Evolutionary conservation across 2,888 invertebrate species (phyloP).

Genomic region (Fissipunctia ypsillon): DNA sequence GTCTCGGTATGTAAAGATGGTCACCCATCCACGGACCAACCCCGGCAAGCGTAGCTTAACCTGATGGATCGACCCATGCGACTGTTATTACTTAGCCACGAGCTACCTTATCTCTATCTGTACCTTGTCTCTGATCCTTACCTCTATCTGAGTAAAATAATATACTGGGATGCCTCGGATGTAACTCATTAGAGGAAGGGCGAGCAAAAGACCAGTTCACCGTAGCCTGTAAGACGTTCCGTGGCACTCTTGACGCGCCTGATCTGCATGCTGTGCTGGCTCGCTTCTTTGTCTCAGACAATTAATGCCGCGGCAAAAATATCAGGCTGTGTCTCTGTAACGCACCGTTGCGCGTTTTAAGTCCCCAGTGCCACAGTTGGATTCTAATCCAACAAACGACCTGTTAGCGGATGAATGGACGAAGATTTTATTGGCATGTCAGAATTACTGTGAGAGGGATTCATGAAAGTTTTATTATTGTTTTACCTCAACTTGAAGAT

Average conservation of each 20-base stretch:
- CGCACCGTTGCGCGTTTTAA: background rate
- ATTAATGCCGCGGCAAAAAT: background rate
- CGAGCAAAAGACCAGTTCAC: background rate
- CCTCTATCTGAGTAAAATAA: background rate
- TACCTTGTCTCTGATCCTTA: too few relatives aligned
- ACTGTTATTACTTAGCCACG: too few relatives aligned
- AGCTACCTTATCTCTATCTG: too few relatives aligned
- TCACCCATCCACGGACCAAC: too few relatives aligned
- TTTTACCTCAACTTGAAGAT: background rate
- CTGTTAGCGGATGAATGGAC: too few relatives aligned
- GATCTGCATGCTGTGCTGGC: background rate
- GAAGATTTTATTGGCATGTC: background rate
- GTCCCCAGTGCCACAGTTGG: background rate
- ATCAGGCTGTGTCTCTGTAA: background rate
- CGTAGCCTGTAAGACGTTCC: background rate
- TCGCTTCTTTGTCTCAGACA: background rate
- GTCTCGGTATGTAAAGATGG: too few relatives aligned
- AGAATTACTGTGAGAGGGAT: background rate
- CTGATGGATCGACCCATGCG: too few relatives aligned
- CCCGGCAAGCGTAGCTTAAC: too few relatives aligned
- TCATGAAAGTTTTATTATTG: background rate
- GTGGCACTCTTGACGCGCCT: background rate
- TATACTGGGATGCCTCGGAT: background rate
- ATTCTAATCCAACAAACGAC: background rate
- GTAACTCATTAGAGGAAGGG: background rate